Conservation (phyloP, 2,113 vertebrate genomes). For the Syrmaticus mikado region DNA sequence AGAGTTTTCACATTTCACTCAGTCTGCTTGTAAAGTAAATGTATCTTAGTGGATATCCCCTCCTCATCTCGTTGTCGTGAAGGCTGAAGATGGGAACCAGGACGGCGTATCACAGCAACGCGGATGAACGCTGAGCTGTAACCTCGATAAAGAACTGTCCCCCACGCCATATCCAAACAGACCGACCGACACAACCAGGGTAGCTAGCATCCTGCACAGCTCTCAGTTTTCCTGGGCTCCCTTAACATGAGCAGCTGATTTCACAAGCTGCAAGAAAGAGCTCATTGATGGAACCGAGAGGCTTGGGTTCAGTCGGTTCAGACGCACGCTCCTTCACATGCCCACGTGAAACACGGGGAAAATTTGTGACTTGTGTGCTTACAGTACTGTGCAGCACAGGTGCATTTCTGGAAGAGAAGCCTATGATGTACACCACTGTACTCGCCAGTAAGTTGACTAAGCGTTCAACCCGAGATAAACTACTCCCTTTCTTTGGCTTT, state of each 20-base stretch:
- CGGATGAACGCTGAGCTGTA: neutral
- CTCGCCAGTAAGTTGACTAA: neutral
- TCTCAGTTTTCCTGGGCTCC: rapidly evolving
- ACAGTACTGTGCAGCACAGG: neutral
- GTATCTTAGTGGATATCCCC: neutral
- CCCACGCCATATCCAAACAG: neutral
- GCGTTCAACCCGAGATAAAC: neutral
- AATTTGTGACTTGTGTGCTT: neutral
- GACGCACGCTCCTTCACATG: neutral
- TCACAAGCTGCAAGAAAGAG: neutral
- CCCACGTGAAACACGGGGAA: rapidly evolving
- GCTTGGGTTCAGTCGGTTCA: neutral
- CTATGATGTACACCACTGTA: neutral
- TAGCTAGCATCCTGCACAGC: neutral
- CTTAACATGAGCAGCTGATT: neutral
- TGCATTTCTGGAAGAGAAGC: neutral
- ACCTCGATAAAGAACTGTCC: neutral
- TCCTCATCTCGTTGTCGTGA: neutral
- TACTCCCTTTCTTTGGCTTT: neutral
- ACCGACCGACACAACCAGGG: rapidly evolving
- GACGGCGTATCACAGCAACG: neutral
- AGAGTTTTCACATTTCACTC: neutral
- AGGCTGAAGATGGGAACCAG: neutral
- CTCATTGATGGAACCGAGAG: neutral
- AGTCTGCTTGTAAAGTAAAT: neutral